phyloP scores from a whole-genome alignment of 1,140 invertebrate species.

The Drosophila sulfurigaster region DNA sequence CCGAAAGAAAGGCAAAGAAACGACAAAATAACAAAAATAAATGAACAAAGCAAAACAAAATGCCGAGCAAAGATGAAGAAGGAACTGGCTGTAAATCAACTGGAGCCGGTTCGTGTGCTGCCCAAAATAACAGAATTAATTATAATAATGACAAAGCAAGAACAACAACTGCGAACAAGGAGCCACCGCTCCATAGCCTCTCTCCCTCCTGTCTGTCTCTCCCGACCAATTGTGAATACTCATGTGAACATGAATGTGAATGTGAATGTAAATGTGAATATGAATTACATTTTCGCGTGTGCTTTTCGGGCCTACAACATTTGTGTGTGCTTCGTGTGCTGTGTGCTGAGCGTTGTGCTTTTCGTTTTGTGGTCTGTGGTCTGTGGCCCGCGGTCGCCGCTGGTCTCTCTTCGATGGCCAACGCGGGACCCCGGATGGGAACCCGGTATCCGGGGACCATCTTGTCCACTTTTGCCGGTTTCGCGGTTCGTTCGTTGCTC shows the following conservation, averaged over 20 bases:
- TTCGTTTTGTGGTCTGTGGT: slow-evolving; percentile 21
- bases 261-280: slow-evolving; percentile 54
- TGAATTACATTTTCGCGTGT: slow-evolving; percentile 76
- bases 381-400: slow-evolving; percentile 12
- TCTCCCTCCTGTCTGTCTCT: neutral
- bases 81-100: slow-evolving; percentile 67
- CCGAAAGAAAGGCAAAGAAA: slow-evolving; percentile 33
- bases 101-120: slow-evolving; percentile 57
- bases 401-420: neutral
- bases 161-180: slow-evolving; percentile 13
- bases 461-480: slow-evolving; percentile 13
- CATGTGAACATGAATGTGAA: slow-evolving; percentile 17
- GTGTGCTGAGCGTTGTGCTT: slow-evolving; percentile 11
- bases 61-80: slow-evolving; percentile 21
- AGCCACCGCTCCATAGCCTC: neutral
- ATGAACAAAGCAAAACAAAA: slow-evolving; percentile 21
- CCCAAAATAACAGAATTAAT: slow-evolving; percentile 59
- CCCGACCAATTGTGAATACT: slow-evolving; percentile 28
- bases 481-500: slow-evolving; percentile 38
- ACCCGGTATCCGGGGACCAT: slow-evolving; percentile 20
- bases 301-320: slow-evolving; percentile 48
- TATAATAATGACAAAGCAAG: slow-evolving; percentile 66
- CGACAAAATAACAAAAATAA: slow-evolving; percentile 6
- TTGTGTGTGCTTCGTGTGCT: slow-evolving; percentile 38
- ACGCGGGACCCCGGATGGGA: slow-evolving; percentile 9